Base-by-base conservation (phyloP, 2,888 invertebrate genomes). In the Cephus rjabovi region DNA sequence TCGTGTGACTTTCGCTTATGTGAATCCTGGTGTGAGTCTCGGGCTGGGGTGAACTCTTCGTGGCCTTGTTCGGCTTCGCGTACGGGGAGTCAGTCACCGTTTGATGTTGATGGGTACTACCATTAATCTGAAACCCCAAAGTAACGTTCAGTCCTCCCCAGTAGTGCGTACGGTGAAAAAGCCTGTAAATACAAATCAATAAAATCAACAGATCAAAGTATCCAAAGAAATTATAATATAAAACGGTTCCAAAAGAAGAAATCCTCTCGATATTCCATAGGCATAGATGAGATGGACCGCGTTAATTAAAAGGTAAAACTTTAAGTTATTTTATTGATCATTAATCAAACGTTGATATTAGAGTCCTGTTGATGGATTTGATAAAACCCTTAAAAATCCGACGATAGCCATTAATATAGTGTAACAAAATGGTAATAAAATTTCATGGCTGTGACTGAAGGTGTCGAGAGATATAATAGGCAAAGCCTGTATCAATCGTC, bases 61-160 rank as follows among this genome's bases (percentile, higher is more conserved):
- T 93, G 68, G 94, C 94, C 90, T 94, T 94, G 90, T 93, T 94
- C 75, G 94, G 94, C 87, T 94, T 95, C 83, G 95, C 95, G 95
- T 95, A 95, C 77, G 94, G 93, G 73, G 94, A 94, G 87, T 95
- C 95, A 83, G 94, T 94, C 82, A 95, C 94, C 85, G 94, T 94
- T 86, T 95, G 94, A 83, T 93, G 94, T 86, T 95, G 95, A 86
- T 94, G 94, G 81, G 92, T 93, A 82, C 93, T 93, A 88, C 94
- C 93, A 89, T 94, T 94, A 84, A 95, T 94, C 95, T 95, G 92
- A 35, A 91, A 91, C 78, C 56, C 56, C 56, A 56, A 56, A 23
- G 56, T 9, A 56, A 56, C 56, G 56, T 56, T 56, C 23, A 23
- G 56, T 9, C 23, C 9, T 56, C 9, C 23, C 56, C 23, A 56